Evolutionary conservation across 2,113 vertebrate genomes (phyloP), one percentile per base, ranked within the genome.

Genomic region (Melanostigma gelatinosum): DNA sequence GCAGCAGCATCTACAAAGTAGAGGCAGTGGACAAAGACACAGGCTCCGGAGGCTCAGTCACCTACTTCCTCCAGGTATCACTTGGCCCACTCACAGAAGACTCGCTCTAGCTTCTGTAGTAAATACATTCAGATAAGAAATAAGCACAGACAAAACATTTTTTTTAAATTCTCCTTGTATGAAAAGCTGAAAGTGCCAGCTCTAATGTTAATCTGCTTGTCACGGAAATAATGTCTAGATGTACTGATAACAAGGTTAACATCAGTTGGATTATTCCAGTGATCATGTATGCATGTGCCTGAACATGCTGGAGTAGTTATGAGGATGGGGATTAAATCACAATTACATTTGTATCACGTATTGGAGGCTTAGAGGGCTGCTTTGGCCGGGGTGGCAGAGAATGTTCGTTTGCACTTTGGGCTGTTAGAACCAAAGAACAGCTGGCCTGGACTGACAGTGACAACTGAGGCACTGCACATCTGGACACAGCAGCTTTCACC

Each of bases 31-130:
- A 99, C 91, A 96, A 79, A 93, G 98, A 99, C 86, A 96, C 96
- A 0, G 98, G 98, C 20, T 98, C 98, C 50, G 98, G 97, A 52
- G 98, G 98, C 75, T 98, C 97, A 2, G 91, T 99, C 89, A 97
- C 94, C 75, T 99, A 95, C 87, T 97, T 95, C 88, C 94, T 99
- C 13, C 97, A 97, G 96, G 98, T 99, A 96, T 77, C 10, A 50
- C 61, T 32, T 2, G 3, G 38, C n/a, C n/a, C 46, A 15, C 13
- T 73, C 67, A 55, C 12, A 54, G 10, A 8, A n/a, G 22, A 50
- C 32, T 12, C 38, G 63, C 44, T 20, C 52, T 55, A 16, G 10
- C 74, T 8, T 38, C 27, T 44, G 32, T 10, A 34, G 4, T 54
- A 66, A 27, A 74, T 58, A 0, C 64, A 40, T 32, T 65, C 52